Percentiles rank a stretch among this genome's conserved stretches.
phyloP scores from a whole-genome alignment of 2,888 invertebrate genomes.

The Leptogaster cylindrica region DNA sequence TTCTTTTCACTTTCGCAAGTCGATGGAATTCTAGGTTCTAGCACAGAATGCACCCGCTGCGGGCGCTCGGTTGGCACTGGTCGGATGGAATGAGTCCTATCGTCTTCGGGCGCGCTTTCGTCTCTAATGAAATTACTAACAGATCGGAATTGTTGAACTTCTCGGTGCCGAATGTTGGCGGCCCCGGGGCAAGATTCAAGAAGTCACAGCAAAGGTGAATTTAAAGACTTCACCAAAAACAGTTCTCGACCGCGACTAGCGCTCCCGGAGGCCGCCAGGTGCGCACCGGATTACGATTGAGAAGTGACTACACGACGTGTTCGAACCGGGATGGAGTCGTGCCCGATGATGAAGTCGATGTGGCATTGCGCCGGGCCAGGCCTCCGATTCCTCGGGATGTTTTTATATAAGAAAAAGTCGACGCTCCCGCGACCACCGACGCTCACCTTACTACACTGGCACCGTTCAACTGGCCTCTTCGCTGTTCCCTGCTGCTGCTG shows the following conservation, averaged over 20 bases:
- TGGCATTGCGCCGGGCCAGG: conserved; percentile 25
- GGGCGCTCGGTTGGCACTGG: no score
- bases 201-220: no score
- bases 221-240: no score
- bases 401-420: conserved; percentile 27
- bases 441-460: conserved; percentile 20
- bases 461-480: conserved; percentile 26
- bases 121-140: no score
- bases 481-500: neutral
- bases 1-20: no score
- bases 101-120: no score
- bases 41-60: no score
- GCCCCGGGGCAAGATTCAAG: no score
- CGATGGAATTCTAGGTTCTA: no score
- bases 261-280: conserved; percentile 35
- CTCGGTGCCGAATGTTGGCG: no score
- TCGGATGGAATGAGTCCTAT: no score
- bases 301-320: conserved; percentile 41
- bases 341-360: conserved; percentile 7
- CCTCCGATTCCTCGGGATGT: conserved; percentile 17
- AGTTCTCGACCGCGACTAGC: neutral
- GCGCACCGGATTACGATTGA: conserved; percentile 46
- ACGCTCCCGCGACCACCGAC: conserved; percentile 15
- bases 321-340: conserved; percentile 3
- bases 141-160: no score